phyloP scores from a whole-genome alignment of 2,888 invertebrate genomes.

The Eudasyphora cyanicolor region DNA sequence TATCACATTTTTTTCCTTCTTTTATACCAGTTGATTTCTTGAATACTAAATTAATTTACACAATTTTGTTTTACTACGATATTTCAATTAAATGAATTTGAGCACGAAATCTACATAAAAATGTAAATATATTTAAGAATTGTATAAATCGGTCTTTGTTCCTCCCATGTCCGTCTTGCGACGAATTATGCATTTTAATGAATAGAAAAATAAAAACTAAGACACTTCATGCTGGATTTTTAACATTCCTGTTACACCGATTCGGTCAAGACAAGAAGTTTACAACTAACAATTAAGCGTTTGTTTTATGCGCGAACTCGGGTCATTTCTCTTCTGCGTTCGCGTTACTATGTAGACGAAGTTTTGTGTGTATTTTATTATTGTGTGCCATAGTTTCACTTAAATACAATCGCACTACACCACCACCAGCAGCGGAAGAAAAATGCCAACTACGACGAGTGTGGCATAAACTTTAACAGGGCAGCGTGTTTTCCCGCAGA shows the following conservation, averaged over 20 bases:
- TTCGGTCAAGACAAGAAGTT: constrained; percentile 52
- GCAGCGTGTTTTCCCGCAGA: not conserved
- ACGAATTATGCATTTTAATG: constrained; percentile 49
- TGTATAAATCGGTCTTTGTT: not conserved
- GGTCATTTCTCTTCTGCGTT: constrained; percentile 42
- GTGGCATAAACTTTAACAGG: constrained; percentile 20
- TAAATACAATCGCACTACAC: not conserved
- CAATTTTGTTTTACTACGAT: not conserved
- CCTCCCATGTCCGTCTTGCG: not conserved
- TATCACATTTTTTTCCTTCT: too few species aligned
- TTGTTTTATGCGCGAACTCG: constrained; percentile 58
- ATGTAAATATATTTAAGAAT: not conserved
- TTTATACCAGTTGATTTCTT: too few species aligned
- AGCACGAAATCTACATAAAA: not conserved
- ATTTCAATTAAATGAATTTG: not conserved
- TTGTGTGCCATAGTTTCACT: constrained; percentile 20
- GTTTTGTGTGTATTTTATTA: constrained; percentile 11
- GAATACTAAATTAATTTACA: too few species aligned
- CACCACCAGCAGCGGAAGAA: too few species aligned
- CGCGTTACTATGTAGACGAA: not conserved
- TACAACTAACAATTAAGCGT: constrained; percentile 58
- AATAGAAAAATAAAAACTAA: constrained; percentile 31
- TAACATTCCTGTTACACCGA: not conserved
- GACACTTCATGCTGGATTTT: not conserved
- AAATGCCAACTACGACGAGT: constrained; percentile 11